Evolutionary conservation across 2,888 invertebrate species (phyloP), one percentile per base, ranked within the genome.

Genomic region (Agrotis clavis): DNA sequence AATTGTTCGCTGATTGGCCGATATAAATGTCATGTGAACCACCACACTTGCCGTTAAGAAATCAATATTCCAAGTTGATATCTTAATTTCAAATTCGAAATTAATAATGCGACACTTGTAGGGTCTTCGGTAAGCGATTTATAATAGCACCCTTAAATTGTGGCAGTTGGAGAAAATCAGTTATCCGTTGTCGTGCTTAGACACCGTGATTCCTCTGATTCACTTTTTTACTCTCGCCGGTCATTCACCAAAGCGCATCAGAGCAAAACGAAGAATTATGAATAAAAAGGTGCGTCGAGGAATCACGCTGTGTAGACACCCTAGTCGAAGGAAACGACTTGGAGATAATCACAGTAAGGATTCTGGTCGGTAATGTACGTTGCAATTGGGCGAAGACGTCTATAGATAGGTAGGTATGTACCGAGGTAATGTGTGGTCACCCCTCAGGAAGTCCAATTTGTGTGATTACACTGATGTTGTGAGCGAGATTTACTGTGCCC

Each of bases 131-230:
- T 73, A 80, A 84, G 74, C 62, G 54, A 48, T 78, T 76, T 76
- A 59, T 79, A 77, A 85, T 79, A 61, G 65, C 80, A 77, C 82
- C 86, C 79, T 80, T 54, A 45, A 66, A 73, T 69, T 71, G 67
- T 67, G 70, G 67, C 87, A 79, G 86, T 86, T 85, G 81, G 70
- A 89, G 89, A 90, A 91, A 93, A 93, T 93, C 93, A 90, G 90
- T 90, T 89, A 87, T 85, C 86, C 87, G 89, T 89, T 90, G 71
- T 83, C 89, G 90, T 94, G 95, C 77, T 92, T 89, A 95, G 89
- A 80, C 84, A 94, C 94, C 96, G 92, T 96, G 93, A 93, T 91
- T 96, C 96, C 96, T 95, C 95, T 91, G 93, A 94, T 94, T 94
- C 94, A 92, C 90, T 92, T 93, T 94, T 94, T 93, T 94, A 93